Evolutionary conservation across 2,797 vertebrate species (phyloP), one percentile per base, ranked within the genome.

Genomic region (Phataginus tricuspis): DNA sequence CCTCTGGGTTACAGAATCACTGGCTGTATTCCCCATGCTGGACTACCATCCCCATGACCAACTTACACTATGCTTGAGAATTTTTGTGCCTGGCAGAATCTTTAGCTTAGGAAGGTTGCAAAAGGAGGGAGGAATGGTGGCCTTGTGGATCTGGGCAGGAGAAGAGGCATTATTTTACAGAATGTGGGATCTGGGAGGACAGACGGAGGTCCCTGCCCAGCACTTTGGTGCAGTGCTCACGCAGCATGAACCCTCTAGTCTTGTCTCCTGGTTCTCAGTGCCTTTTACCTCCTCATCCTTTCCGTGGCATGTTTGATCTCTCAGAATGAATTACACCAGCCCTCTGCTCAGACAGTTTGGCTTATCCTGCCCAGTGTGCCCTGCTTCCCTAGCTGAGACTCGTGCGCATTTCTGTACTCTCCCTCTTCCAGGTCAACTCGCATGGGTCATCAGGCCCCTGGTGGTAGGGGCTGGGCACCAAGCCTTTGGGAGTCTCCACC

Each of bases 401-500:
- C 66, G 1, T 13, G 31, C 1, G 6, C 3, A 45, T 19, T 42
- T 68, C 49, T 15, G 2, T n/a, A 13, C 0, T 4, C 13, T 45
- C 1, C 42, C 9, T 63, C 66, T 85, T 7, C 61, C 4, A 49
- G 59, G 3, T 19, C 3, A 51, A 31, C 18, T 39, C 51, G 25
- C 53, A 11, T 1, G 49, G 42, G 23, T 10, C 42, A 49, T 71
- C 31, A 29, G 27, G n/a, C 11, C 29, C 64, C 69, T 51, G 11
- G 5, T 19, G 25, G 29, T 2, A 5, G 37, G 31, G 31, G 15
- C 64, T 59, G 64, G 55, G 14, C 11, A 31, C 53, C 18, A 14
- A 57, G 37, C 25, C 37, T 79, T 25, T 2, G 61, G 87, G n/a
- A 63, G 68, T 31, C 29, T 15, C 4, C 15, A 45, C 34, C 31